These are phyloP conservation scores for Mesochorus sp. DNA, from an alignment of 2,888 invertebrate genomes.

Conservation along the genomic window DNA sequence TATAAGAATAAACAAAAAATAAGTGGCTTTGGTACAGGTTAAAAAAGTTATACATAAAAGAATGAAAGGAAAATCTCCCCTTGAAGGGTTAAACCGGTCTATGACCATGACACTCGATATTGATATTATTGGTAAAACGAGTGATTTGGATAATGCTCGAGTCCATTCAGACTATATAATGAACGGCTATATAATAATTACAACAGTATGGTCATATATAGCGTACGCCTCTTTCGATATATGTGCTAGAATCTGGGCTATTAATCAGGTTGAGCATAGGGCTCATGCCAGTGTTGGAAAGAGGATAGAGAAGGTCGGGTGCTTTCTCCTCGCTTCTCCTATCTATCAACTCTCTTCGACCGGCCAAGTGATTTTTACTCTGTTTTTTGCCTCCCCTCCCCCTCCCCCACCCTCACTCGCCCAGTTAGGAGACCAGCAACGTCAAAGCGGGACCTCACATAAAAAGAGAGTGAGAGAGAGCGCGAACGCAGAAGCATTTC, in stretches of 20 bases:
- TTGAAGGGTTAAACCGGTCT: too few species aligned
- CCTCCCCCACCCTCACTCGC: not conserved
- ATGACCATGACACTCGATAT: too few species aligned
- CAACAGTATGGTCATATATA: not conserved
- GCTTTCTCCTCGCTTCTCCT: too few species aligned
- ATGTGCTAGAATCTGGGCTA: conserved; percentile 61
- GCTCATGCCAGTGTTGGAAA: conserved; percentile 51
- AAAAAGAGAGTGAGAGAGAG: too few species aligned
- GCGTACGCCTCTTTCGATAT: conserved; percentile 29
- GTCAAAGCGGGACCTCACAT: conserved; percentile 6
- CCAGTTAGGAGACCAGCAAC: conserved; percentile 27
- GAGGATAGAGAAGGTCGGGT: conserved; percentile 12
- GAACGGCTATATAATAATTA: not conserved
- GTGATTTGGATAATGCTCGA: too few species aligned
- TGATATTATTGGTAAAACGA: too few species aligned
- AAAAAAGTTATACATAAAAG: too few species aligned
- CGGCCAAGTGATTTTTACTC: conserved; percentile 64
- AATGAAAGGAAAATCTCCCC: too few species aligned
- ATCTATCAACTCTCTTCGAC: conserved; percentile 23
- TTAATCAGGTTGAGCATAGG: conserved; percentile 64
- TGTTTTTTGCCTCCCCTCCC: conserved; percentile 40
- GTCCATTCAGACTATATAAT: conserved; percentile 24
- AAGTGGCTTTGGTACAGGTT: too few species aligned
- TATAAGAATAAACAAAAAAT: too few species aligned
- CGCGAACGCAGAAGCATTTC: not conserved